phyloP scores from a whole-genome alignment of 2,797 vertebrate genomes.

The Takifugu rubripes region DNA sequence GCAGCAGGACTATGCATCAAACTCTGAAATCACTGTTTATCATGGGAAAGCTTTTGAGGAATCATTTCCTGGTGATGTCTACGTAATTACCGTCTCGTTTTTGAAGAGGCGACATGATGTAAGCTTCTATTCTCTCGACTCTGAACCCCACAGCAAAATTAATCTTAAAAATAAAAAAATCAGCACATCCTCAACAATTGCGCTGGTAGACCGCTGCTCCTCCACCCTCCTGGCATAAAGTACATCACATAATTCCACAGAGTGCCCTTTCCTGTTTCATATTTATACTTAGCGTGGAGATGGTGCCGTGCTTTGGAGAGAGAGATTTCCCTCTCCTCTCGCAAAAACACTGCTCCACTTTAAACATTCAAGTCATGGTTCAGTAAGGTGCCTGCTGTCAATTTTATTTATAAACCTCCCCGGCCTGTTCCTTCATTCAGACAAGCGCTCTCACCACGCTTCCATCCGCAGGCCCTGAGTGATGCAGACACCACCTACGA shows the following conservation, averaged over 20 bases:
- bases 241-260: conserved; percentile 43
- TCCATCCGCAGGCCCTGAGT: conserved; percentile 38
- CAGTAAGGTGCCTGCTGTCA: conserved; percentile 72
- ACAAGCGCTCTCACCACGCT: conserved; percentile 47
- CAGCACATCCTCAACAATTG: conserved; percentile 27
- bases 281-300: conserved; percentile 63
- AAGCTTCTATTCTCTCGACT: neutral
- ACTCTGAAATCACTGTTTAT: conserved; percentile 51
- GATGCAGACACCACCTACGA: conserved; percentile 57
- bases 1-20: no score
- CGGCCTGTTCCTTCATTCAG: conserved; percentile 71
- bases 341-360: conserved; percentile 58
- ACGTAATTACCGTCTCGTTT: conserved; percentile 13
- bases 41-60: conserved; percentile 23
- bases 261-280: conserved; percentile 61
- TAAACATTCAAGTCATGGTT: conserved; percentile 78
- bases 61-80: conserved; percentile 32
- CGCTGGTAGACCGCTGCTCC: neutral
- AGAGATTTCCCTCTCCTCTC: conserved; percentile 65
- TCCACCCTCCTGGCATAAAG: conserved; percentile 15
- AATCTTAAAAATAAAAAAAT: conserved; percentile 34
- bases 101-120: neutral
- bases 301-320: conserved; percentile 45
- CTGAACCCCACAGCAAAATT: conserved; percentile 20
- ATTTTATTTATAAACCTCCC: conserved; percentile 78